phyloP scores from a whole-genome alignment of 2,797 vertebrate species.

The Merluccius polli region DNA sequence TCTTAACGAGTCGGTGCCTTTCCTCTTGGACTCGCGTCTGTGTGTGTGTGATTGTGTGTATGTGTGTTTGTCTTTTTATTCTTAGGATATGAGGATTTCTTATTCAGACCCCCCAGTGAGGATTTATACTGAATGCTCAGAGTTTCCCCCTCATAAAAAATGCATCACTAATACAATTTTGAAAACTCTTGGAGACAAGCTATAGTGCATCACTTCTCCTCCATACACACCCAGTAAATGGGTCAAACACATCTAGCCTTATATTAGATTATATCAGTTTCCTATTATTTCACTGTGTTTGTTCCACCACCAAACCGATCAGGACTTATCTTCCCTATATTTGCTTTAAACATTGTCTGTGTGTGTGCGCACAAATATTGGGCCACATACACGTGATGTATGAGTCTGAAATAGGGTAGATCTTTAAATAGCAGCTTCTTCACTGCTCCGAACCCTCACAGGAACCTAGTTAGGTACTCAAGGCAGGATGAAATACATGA shows the following conservation, averaged over 20 bases:
- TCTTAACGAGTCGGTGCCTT: not conserved
- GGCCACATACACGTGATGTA: not conserved
- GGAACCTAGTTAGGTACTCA: conserved; percentile 56
- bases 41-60: conserved; percentile 7
- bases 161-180: too few species aligned
- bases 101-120: conserved; percentile 63
- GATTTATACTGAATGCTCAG: conserved; percentile 31
- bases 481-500: conserved; percentile 61
- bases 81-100: conserved; percentile 64
- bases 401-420: not conserved
- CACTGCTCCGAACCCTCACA: conserved; percentile 36
- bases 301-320: too few species aligned
- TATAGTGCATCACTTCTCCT: conserved; percentile 26
- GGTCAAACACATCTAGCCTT: not conserved
- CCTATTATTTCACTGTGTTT: conserved; percentile 13
- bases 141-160: conserved; percentile 20
- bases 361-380: too few species aligned
- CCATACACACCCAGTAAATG: conserved; percentile 1
- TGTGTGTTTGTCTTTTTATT: conserved; percentile 2
- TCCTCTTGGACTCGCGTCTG: conserved; percentile 22
- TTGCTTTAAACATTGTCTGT: too few species aligned
- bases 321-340: too few species aligned
- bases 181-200: conserved; percentile 12
- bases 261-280: too few species aligned
- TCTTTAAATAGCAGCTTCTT: conserved; percentile 36